A percentile compares a stretch with the other conserved stretches of the same genome.
phyloP scores from a whole-genome alignment of 2,113 vertebrate genomes.

The Oreotragus oreotragus region DNA sequence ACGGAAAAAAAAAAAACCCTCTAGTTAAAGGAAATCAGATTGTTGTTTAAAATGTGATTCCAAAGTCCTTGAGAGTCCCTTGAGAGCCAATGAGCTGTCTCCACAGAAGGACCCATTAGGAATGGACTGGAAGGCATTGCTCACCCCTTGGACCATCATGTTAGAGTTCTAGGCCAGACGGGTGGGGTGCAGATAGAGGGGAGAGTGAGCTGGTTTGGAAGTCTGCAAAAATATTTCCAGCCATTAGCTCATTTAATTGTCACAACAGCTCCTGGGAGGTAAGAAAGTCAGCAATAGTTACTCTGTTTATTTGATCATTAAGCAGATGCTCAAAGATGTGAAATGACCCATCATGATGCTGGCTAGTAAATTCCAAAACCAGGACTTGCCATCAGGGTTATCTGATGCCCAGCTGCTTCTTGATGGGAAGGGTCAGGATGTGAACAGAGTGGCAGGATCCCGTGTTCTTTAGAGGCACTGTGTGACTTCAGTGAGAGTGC shows the following conservation, averaged over 20 bases:
- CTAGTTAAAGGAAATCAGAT: not conserved
- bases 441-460: accelerated
- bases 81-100: not conserved
- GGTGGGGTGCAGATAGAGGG: not conserved
- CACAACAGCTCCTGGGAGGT: not conserved
- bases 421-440: not conserved
- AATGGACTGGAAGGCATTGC: not conserved
- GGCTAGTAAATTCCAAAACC: not conserved
- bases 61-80: not conserved
- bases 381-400: not conserved
- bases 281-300: not conserved
- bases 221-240: not conserved
- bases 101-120: not conserved
- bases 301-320: not conserved
- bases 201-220: not conserved
- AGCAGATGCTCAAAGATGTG: not conserved
- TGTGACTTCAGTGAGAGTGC: accelerated
- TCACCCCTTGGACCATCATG: not conserved
- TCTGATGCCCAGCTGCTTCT: not conserved
- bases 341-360: not conserved
- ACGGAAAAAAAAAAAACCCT: not conserved
- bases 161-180: not conserved
- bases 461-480: not conserved
- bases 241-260: not conserved
- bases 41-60: not conserved